phyloP scores from a whole-genome alignment of 2,888 invertebrate species.

The Hyposoter didymator region DNA sequence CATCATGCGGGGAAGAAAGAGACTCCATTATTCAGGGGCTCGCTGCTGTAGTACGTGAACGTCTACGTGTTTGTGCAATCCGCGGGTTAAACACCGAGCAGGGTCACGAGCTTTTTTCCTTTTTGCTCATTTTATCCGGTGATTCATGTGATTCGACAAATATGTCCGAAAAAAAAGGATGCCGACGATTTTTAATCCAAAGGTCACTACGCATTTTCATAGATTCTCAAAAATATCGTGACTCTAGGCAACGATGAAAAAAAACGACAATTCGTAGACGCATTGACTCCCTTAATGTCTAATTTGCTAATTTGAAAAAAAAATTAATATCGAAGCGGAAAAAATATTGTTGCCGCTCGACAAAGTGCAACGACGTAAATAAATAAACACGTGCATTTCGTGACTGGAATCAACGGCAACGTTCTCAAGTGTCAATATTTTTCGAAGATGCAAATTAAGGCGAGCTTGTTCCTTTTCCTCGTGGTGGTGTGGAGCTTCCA shows the following conservation, averaged over 20 bases:
- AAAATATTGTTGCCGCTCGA: not conserved
- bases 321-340: not conserved
- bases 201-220: not conserved
- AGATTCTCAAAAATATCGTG: not conserved
- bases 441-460: not conserved
- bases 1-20: slow-evolving; percentile 28
- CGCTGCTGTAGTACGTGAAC: slow-evolving; percentile 11
- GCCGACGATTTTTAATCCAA: not conserved
- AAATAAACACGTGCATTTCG: not conserved
- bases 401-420: not conserved
- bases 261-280: not conserved
- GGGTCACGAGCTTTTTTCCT: slow-evolving; percentile 68
- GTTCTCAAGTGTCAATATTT: not conserved
- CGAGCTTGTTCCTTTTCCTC: not conserved
- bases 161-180: not conserved
- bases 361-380: not conserved
- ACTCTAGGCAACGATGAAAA: not conserved
- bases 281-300: not conserved
- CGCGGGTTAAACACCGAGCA: slow-evolving; percentile 75
- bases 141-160: not conserved
- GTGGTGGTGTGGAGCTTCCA: not conserved
- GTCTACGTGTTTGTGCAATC: slow-evolving; percentile 41
- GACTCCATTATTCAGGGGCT: slow-evolving; percentile 52
- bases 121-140: not conserved
- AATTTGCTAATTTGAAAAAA: not conserved